A percentile compares a stretch with the other conserved stretches of the same genome.
These are phyloP conservation scores for Xylocopa sonorina DNA, from an alignment of 1,140 invertebrate species.

Conservation along the genomic window DNA sequence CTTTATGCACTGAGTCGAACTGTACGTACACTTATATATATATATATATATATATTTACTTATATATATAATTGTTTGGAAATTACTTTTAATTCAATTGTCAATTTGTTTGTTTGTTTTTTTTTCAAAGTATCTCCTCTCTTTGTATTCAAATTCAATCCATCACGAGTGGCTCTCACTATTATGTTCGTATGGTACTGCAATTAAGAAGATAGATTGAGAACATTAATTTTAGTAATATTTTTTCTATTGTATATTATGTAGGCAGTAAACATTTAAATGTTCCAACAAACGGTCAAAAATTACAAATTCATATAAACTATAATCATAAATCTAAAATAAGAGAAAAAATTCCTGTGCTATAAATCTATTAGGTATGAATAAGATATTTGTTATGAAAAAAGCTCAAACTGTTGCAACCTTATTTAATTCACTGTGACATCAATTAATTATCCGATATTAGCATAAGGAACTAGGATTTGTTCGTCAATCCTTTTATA, in stretches of 20 bases:
- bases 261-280: constrained; percentile 12
- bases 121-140: background rate
- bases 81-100: constrained; percentile 9
- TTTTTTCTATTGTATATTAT: background rate
- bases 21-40: constrained; percentile 20
- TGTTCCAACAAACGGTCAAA: background rate
- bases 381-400: constrained; percentile 13
- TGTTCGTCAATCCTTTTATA: constrained; percentile 20
- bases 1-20: constrained; percentile 32
- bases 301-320: constrained; percentile 21
- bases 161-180: background rate
- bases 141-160: constrained; percentile 12
- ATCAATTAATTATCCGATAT: constrained; percentile 20
- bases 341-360: background rate
- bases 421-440: constrained; percentile 38
- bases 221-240: constrained; percentile 21
- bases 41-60: too few species aligned
- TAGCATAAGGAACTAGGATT: constrained; percentile 33
- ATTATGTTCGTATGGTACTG: background rate
- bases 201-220: constrained; percentile 25
- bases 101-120: constrained; percentile 4
- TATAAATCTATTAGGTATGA: constrained; percentile 11
- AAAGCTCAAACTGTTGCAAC: constrained; percentile 12
- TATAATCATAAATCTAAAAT: background rate
- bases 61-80: constrained; percentile 7